Percentiles rank a stretch among this genome's conserved stretches.
Evolutionary conservation across 2,888 invertebrate genomes (phyloP).

Genomic region (Microdon myrmicae): DNA sequence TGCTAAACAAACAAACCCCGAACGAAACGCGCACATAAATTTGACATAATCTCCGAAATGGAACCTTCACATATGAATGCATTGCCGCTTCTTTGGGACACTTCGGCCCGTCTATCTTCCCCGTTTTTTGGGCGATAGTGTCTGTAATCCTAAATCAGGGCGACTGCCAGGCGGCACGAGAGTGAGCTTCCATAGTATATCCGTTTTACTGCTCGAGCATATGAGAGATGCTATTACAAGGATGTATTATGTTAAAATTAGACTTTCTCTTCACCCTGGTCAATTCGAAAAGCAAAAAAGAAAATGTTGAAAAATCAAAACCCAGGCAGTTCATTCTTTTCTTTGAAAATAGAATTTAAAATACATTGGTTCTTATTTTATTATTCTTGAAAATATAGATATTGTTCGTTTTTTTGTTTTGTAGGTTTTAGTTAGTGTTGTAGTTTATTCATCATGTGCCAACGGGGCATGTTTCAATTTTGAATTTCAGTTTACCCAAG

Average conservation of each 20-base stretch:
- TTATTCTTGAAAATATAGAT: no score
- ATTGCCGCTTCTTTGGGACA: no score
- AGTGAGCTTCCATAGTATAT: conserved; percentile 16
- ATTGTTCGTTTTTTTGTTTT: conserved; percentile 20
- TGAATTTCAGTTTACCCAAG: conserved; percentile 32
- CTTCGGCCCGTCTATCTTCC: no score
- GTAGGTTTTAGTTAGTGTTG: no score
- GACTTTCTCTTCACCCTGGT: conserved; percentile 44
- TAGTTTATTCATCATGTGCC: no score
- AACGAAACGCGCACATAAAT: no score
- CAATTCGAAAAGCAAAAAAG: conserved; percentile 26
- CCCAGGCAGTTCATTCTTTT: conserved; percentile 37
- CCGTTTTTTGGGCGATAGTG: no score
- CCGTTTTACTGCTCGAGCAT: conserved; percentile 12
- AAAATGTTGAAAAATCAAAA: no score
- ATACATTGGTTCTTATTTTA: neutral
- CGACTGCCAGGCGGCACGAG: neutral
- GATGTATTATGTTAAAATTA: conserved; percentile 51
- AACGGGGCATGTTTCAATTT: conserved; percentile 15
- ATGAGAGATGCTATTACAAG: conserved; percentile 24
- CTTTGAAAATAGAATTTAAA: conserved; percentile 46
- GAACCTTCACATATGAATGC: no score
- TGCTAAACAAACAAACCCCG: no score
- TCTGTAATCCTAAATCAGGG: conserved; percentile 2
- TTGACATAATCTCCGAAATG: no score